These are phyloP conservation scores for Micrastur ruficollis DNA, from an alignment of 2,797 vertebrate species.

Conservation along the genomic window DNA sequence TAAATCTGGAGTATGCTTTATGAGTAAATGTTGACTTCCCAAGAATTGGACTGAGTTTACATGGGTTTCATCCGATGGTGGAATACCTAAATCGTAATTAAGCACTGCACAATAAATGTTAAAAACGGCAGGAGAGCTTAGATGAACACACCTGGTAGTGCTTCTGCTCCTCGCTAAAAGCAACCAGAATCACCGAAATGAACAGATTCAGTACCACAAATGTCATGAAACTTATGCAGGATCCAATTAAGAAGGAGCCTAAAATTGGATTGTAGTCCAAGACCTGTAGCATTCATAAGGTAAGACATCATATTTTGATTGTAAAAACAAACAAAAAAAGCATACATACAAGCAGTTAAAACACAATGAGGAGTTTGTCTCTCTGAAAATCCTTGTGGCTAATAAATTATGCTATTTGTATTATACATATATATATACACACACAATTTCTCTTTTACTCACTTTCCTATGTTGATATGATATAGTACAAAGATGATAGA, in stretches of 20 bases:
- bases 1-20: not conserved
- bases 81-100: not conserved
- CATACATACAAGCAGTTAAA: not conserved
- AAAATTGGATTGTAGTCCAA: slow-evolving; percentile 90
- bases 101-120: not conserved
- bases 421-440: not conserved
- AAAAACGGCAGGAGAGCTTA: not conserved
- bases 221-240: slow-evolving; percentile 95
- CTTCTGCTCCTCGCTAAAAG: slow-evolving; percentile 92
- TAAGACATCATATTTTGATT: not conserved
- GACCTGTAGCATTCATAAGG: slow-evolving; percentile 78
- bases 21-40: not conserved
- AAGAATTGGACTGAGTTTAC: not conserved
- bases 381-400: not conserved
- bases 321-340: not conserved
- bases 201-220: slow-evolving; percentile 97
- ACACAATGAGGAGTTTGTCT: not conserved
- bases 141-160: slow-evolving; percentile 82
- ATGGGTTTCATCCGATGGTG: not conserved
- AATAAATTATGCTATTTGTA: not conserved
- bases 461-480: not conserved
- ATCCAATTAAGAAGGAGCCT: slow-evolving; percentile 91
- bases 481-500: not conserved
- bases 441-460: not conserved
- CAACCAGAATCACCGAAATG: slow-evolving; percentile 94